Evolutionary conservation across 2,113 vertebrate genomes (phyloP), one percentile per base, ranked within the genome.

Genomic region (Tetrao urogallus): DNA sequence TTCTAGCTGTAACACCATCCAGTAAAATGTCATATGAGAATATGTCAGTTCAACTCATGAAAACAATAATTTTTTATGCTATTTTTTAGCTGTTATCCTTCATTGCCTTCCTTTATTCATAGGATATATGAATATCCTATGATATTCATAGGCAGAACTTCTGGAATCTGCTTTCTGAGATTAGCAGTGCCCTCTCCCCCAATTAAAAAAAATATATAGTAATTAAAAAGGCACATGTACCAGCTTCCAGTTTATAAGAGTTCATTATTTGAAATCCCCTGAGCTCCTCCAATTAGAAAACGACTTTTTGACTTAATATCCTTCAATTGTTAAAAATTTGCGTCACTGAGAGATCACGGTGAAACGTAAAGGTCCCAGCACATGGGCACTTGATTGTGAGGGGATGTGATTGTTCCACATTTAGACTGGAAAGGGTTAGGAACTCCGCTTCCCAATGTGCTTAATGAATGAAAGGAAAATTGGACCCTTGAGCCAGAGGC

Each of bases 261-360:
- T 96, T 97, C 97, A 97, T 97, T 98, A 98, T 95, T 94, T 97
- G 91, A 98, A 98, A 97, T 97, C 97, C 97, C 97, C 86, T 94
- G 97, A 98, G 98, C 96, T 97, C 97, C 97, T 97, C 98, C 97
- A 98, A 98, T 98, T 97, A 97, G 98, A 98, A 98, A 98, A 98
- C 97, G 98, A 98, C 95, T 98, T 98, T 97, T 98, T 98, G 98
- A 98, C 97, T 98, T 98, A 97, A 98, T 99, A 99, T 99, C 99
- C 99, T 99, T 98, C 99, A 97, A 99, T 99, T 99, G 99, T 99
- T 98, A 98, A 91, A 97, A 97, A 98, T 97, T 97, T 99, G 98
- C 98, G 99, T 99, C 99, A 99, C 91, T 97, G 95, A 96, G 92
- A 98, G 97, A 97, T 98, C 89, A 96, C 95, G 91, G 96, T 94